Base-by-base conservation (phyloP, 2,888 invertebrate species). In the Apodemia duryi region DNA sequence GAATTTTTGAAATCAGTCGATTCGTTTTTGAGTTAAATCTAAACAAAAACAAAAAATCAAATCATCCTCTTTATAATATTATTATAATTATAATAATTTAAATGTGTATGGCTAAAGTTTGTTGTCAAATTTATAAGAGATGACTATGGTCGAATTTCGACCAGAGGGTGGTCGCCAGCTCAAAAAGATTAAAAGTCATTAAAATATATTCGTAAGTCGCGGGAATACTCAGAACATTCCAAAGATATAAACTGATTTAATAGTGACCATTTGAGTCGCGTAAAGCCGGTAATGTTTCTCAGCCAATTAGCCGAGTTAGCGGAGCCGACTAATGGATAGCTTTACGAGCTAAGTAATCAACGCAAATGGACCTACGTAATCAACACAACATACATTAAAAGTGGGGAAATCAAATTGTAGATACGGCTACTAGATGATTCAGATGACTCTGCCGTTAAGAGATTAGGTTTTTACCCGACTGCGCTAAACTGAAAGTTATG, bases 311-410 rank as follows among this genome's bases (percentile, higher is more conserved):
- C 54, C 54, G 29, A 29, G 54, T 54, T 29, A 54, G 11, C 54
- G 29, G 11, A 29, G 10, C 54, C 54, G 46, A 54, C 28, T 54
- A 54, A 54, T 29, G 28, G 54, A 29, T 10, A 6, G n/a, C 9
- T 54, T 54, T 54, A 54, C 54, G 54, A 54, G 28, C 11, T 29
- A 11, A 54, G 54, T 54, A 54, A 54, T 54, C 54, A 54, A 29
- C 54, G 52, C 52, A 52, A 52, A 52, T 52, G 28, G 52, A 52
- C 7, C 52, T 28, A 28, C 52, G 21, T 52, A 52, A 28, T 52
- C 52, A 52, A 52, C 52, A 13, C n/a, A 49, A 13, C 46, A 49
- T 13, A 49, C 46, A 6, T 49, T 49, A 13, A 13, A 46, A 49
- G n/a, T n/a, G 4, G n/a, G n/a, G 46, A 13, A n/a, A 11, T 43